Base-by-base conservation (phyloP, 2,888 invertebrate genomes). In the Aphodius granarius region DNA sequence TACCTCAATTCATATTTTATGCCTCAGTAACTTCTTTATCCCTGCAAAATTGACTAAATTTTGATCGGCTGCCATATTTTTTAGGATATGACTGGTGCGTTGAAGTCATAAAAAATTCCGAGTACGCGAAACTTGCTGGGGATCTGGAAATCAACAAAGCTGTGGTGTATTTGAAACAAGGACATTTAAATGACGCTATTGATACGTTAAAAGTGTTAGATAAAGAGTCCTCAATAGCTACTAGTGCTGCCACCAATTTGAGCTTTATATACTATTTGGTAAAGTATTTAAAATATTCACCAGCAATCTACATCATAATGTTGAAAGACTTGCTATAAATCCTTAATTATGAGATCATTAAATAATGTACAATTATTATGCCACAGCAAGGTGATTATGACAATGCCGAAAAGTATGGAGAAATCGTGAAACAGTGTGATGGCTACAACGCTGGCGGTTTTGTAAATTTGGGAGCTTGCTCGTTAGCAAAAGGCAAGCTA, bases 61-160 rank as follows among this genome's bases (percentile, higher is more conserved):
- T n/a, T 43, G 15, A 3, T 18, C 16, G 0, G 6, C 43, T 63
- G 23, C 6, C 15, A 0, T 77, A 71, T 74, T 73, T 81, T 81
- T 62, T 72, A 87, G 89, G 89, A 21, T 91, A 91, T 80, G 89
- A 88, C 80, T 97, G 97, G 98, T 99, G 99, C 86, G 95, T 98
- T 73, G 97, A 97, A 81, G 93, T 95, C 19, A 94, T 99, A 72
- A 96, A 97, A 85, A 93, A 94, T 70, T 97, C 98, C n/a, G 93
- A 92, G 85, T 95, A 94, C 82, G 91, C 93, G 63, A 91, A 91
- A 85, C 89, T 96, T 79, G 97, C 95, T 66, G 94, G 93, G 81
- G 98, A 95, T 89, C 88, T 97, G 80, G 97, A 97, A 88, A 93
- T 97, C 79, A 96, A 95, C 86, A 97, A 97, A 86, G 96, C 96